phyloP scores from a whole-genome alignment of 2,797 vertebrate genomes.

The Dicrostonyx torquatus region DNA sequence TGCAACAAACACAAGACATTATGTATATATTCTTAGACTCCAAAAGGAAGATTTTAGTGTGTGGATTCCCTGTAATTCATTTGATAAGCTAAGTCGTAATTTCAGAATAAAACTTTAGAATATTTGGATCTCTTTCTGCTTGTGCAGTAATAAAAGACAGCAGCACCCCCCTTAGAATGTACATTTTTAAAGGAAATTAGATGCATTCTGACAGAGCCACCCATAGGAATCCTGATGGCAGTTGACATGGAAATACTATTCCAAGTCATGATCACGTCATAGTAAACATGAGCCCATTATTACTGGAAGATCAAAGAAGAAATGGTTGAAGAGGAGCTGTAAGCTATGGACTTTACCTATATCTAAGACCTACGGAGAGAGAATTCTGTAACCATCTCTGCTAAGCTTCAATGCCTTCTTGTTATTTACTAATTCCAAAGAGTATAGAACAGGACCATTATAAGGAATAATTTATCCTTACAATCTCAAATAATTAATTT shows the following conservation, averaged over 20 bases:
- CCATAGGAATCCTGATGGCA: neutral
- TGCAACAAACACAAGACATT: neutral
- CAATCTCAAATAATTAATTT: neutral
- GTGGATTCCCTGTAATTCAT: neutral
- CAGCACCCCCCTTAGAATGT: neutral
- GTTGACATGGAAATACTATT: neutral
- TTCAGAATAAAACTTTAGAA: neutral
- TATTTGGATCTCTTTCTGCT: neutral
- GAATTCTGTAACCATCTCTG: neutral
- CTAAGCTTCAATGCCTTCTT: neutral
- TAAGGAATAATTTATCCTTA: neutral
- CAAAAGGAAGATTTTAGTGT: neutral
- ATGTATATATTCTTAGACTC: no score
- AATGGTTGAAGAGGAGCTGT: neutral
- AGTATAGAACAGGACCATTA: neutral
- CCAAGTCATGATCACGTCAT: neutral
- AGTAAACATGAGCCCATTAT: neutral
- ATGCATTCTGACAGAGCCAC: neutral
- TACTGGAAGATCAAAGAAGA: slow-evolving; percentile 22
- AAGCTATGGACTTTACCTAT: neutral
- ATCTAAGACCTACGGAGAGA: neutral
- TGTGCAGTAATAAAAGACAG: neutral
- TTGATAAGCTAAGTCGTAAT: neutral
- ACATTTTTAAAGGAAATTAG: neutral
- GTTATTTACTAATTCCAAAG: slow-evolving; percentile 9